These are phyloP conservation scores for Ranitomeya variabilis DNA, from an alignment of 2,113 vertebrate genomes.

Conservation along the genomic window DNA sequence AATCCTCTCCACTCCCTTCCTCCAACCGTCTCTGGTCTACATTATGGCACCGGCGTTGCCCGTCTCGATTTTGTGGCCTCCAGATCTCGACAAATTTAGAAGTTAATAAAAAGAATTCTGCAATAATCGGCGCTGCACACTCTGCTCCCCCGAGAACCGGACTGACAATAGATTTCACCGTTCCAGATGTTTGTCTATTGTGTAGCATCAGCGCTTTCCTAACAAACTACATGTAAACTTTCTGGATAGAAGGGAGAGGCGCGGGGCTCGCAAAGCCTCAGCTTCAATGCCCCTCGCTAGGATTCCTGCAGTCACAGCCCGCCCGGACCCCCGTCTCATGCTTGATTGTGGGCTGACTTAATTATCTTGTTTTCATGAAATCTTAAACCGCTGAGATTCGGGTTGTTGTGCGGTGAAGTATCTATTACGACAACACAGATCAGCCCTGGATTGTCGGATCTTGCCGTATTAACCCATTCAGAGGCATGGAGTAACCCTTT, in stretches of 20 bases:
- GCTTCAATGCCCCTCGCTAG: background rate
- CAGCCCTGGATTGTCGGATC: background rate
- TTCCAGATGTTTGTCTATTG: conserved; percentile 47
- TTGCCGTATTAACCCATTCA: conserved; percentile 18
- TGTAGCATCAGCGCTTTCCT: conserved; percentile 8
- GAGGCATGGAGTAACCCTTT: background rate
- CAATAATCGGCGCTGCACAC: background rate
- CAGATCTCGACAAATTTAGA: background rate
- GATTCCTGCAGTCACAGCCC: background rate
- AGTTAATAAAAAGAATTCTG: background rate
- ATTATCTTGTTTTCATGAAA: conserved; percentile 45
- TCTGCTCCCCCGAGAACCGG: background rate
- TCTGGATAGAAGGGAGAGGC: background rate
- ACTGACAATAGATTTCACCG: conserved; percentile 5
- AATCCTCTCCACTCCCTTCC: background rate
- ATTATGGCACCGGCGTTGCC: background rate
- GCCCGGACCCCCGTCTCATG: background rate
- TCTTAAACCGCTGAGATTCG: conserved; percentile 25
- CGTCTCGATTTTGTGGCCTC: background rate
- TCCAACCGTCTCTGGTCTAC: background rate
- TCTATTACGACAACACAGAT: conserved; percentile 60
- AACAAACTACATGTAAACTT: conserved; percentile 10
- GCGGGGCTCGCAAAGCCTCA: background rate
- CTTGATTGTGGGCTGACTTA: conserved; percentile 6
- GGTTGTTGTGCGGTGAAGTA: conserved; percentile 7